Base-by-base conservation (phyloP, 2,888 invertebrate species). In the Stramonita haemastoma region DNA sequence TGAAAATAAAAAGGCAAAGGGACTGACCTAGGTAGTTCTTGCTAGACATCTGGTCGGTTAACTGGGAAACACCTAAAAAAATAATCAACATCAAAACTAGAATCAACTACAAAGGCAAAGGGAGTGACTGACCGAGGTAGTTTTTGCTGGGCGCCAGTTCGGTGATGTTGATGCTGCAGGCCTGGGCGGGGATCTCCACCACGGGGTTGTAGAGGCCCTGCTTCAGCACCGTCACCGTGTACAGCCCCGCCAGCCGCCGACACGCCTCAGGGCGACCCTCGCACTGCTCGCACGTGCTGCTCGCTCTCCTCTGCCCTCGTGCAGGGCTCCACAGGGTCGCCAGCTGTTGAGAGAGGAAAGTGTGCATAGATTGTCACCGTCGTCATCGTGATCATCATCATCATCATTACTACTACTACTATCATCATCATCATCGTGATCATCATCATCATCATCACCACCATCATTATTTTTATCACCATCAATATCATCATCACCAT, bases 151-250 rank as follows among this genome's bases (percentile, higher is more conserved):
- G 97, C 90, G 97, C 97, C 86, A 98, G 96, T 96, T 98, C 98
- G 34, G 98, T 98, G 94, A 98, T 97, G 95, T 98, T 97, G 92
- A 99, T 97, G 93, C 98, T 97, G 96, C 98, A 98, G 79, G 98
- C 98, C 36, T 98, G 98, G 89, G 97, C 97, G 0, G 98, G 98
- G 89, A 99, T 97, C 73, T 97, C 97, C 19, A 98, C 97, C 88
- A 99, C 97, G 92, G 97, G 97, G 83, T 98, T 97, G 96, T 98
- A 98, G 91, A 98, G 98, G 88, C 97, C 97, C 0, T 98, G 97
- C 92, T 98, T 96, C 89, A 98, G 97, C 88, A 98, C 97, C 85
- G 98, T 97, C 36, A 92, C 92, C 36, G 98, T 97, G 96, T 98
- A 98, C 92, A 98, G 97, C 0, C 98, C 98, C 19, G 91, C 90